Evolutionary conservation across 1,140 invertebrate genomes (phyloP), one percentile per base, ranked within the genome.

Genomic region (Macrocentrus cingulum): DNA sequence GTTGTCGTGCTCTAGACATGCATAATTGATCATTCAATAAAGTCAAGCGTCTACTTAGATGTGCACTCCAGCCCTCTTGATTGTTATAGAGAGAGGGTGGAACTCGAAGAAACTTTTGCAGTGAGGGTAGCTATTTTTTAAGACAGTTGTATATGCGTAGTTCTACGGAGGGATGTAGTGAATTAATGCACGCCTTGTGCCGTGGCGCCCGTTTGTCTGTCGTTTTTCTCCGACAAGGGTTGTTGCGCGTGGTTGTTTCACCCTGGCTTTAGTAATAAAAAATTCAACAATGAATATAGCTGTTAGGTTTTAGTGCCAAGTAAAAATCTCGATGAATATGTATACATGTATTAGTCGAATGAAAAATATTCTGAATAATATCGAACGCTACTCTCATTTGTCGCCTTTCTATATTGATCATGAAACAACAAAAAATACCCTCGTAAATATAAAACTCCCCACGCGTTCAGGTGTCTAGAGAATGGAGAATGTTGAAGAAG

Each of bases 191-290:
- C 23, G 39, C 39, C 13, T 9, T 29, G 4, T 25, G 6, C 1
- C 29, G n/a, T n/a, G 56, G 59, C 41, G 42, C 36, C 46, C 29
- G 42, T 8, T 15, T 19, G 51, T 48, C 52, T 53, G 48, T 36
- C 44, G 25, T 22, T 29, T 37, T 46, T 13, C 45, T 39, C 8
- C 36, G 15, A 39, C 36, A n/a, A 3, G 13, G 13, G 36, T 39
- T 39, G 29, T 34, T 34, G 29, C 6, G 36, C 13, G 36, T 39
- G 15, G 2, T 29, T 29, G 25, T 29, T 29, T 29, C 25, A 5
- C 25, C 25, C 25, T 29, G 25, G 25, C 4, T 29, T 29, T 9
- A 29, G 9, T 9, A 9, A 29, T 29, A 29, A 29, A 29, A 29
- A 29, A 29, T 29, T 29, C 25, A 29, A 4, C 25, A 29, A 9